Percentiles rank a stretch among this genome's conserved stretches.
These are phyloP conservation scores for Lobophora halterata DNA, from an alignment of 2,888 invertebrate genomes.

Conservation along the genomic window DNA sequence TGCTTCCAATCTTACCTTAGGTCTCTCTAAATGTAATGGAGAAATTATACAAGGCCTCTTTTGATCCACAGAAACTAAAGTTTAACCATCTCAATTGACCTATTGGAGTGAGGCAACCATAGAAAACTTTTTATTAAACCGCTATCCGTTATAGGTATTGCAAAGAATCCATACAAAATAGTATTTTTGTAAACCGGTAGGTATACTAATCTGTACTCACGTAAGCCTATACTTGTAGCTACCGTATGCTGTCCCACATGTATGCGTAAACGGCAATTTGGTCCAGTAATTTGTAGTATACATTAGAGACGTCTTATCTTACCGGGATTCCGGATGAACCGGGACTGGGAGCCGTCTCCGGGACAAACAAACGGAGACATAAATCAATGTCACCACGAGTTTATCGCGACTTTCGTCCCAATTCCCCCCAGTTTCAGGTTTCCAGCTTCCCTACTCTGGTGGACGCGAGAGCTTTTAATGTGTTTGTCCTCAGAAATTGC, in stretches of 20 bases:
- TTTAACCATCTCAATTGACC: too few species aligned
- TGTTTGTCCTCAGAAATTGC: constrained; percentile 56
- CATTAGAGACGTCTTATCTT: constrained; percentile 67
- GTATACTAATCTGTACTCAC: constrained; percentile 1
- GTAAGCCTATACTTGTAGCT: too few species aligned
- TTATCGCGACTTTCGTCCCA: constrained; percentile 64
- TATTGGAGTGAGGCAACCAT: too few species aligned
- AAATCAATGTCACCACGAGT: constrained; percentile 75
- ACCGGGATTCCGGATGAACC: constrained; percentile 60
- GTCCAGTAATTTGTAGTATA: constrained; percentile 66
- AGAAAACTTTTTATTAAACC: too few species aligned
- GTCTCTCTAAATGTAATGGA: too few species aligned
- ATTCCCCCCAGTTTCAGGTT: constrained; percentile 39
- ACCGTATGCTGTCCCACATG: constrained; percentile 35
- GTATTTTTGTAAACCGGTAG: constrained; percentile 17
- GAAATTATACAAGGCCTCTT: too few species aligned
- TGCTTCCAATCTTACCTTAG: too few species aligned
- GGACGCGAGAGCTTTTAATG: constrained; percentile 62
- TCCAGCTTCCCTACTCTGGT: constrained; percentile 36
- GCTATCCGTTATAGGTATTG: too few species aligned
- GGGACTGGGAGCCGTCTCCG: constrained; percentile 58
- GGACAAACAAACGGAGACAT: constrained; percentile 75
- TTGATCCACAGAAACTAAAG: too few species aligned
- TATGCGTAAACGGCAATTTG: constrained; percentile 57
- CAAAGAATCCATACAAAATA: background rate